Conservation (phyloP, 2,797 vertebrate species). For the Hypotaenidia philippensis region DNA sequence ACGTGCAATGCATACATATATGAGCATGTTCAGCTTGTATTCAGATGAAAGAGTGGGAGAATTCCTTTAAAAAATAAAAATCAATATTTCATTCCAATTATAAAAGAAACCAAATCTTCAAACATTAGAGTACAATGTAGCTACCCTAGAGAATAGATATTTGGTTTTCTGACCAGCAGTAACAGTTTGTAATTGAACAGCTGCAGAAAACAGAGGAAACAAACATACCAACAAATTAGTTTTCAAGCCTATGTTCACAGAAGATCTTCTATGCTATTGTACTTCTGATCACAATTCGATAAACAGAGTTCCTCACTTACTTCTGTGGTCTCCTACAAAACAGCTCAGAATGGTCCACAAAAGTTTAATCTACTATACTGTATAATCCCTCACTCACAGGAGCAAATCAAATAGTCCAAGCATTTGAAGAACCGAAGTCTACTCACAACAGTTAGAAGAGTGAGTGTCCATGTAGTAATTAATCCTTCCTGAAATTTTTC, state of each 20-base stretch:
- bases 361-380: not conserved
- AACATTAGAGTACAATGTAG: not conserved
- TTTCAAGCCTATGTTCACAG: conserved; percentile 33
- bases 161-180: conserved; percentile 55
- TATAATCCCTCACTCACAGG: not conserved
- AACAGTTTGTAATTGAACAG: conserved; percentile 48
- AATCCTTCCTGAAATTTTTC: not conserved
- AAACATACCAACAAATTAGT: conserved; percentile 49
- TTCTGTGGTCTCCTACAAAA: not conserved
- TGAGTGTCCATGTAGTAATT: not conserved
- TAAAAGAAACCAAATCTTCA: conserved; percentile 44
- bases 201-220: conserved; percentile 52
- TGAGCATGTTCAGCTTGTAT: not conserved
- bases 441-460: not conserved
- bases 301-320: not conserved
- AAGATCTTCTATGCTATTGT: not conserved
- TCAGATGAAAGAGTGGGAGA: not conserved
- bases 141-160: conserved; percentile 36
- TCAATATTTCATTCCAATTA: conserved; percentile 26
- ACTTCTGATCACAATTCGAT: not conserved
- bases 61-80: not conserved
- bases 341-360: not conserved
- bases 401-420: not conserved
- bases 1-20: not conserved
- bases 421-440: not conserved